These are phyloP conservation scores for Auanema freiburgensis DNA, from an alignment of 2,888 invertebrate genomes.

Conservation along the genomic window DNA sequence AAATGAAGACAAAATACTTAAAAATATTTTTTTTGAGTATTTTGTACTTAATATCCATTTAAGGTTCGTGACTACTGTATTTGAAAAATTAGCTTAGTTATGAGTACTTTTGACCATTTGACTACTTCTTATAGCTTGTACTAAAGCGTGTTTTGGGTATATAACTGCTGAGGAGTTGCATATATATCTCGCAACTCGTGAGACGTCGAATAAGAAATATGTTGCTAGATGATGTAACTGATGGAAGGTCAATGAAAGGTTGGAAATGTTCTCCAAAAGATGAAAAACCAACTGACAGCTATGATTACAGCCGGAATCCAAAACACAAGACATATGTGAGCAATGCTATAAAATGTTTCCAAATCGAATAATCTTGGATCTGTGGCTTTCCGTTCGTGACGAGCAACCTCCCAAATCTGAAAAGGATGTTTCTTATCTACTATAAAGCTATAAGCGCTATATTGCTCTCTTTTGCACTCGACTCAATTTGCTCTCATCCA, in stretches of 20 bases:
- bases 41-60: too few relatives aligned
- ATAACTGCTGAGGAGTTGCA: too few relatives aligned
- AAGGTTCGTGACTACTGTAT: too few relatives aligned
- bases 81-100: too few relatives aligned
- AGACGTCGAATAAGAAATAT: neutral
- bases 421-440: constrained; percentile 5
- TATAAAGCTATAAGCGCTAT: neutral
- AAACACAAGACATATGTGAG: constrained; percentile 57
- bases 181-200: too few relatives aligned
- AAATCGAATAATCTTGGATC: constrained; percentile 32
- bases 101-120: too few relatives aligned
- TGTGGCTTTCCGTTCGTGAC: constrained; percentile 25
- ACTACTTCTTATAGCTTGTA: too few relatives aligned
- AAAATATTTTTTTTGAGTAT: too few relatives aligned
- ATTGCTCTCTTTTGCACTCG: neutral
- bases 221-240: neutral
- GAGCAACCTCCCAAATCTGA: constrained; percentile 59
- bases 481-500: neutral
- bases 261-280: too few relatives aligned
- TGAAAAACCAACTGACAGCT: constrained; percentile 35
- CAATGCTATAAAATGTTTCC: constrained; percentile 52
- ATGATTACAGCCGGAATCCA: constrained; percentile 59
- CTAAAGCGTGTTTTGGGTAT: too few relatives aligned
- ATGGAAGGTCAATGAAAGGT: too few relatives aligned
- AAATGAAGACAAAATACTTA: too few relatives aligned